Conservation (phyloP, 2,113 vertebrate species). For the Agapornis roseicollis region DNA sequence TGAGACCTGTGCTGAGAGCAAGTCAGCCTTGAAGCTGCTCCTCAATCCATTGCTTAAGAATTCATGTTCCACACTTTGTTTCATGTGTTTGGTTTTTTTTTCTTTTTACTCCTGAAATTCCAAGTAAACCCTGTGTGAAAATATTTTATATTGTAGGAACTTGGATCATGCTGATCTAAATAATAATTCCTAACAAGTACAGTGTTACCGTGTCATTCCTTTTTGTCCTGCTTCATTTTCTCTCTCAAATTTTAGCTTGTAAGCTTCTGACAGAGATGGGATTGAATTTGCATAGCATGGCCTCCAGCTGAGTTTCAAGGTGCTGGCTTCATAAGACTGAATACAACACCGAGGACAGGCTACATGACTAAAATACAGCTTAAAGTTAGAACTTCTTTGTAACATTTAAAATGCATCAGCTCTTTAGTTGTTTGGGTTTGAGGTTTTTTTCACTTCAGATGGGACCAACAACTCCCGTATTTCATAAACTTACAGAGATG, state of each 20-base stretch:
- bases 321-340: background rate
- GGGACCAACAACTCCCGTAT: background rate
- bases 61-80: background rate
- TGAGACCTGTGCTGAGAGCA: background rate
- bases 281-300: background rate
- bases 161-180: background rate
- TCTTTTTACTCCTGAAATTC: background rate
- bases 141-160: background rate
- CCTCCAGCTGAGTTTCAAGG: background rate
- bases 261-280: background rate
- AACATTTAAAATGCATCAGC: background rate
- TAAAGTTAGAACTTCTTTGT: background rate
- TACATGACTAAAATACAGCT: background rate
- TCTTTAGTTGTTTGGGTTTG: background rate
- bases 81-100: background rate
- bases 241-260: background rate
- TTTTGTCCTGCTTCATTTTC: background rate
- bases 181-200: background rate
- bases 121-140: background rate
- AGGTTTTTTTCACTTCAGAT: background rate
- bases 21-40: background rate
- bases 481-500: background rate
- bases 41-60: background rate
- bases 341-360: background rate
- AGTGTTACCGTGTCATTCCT: background rate